These are phyloP conservation scores for Nomada hirtipes DNA, from an alignment of 2,888 invertebrate species.

Conservation along the genomic window DNA sequence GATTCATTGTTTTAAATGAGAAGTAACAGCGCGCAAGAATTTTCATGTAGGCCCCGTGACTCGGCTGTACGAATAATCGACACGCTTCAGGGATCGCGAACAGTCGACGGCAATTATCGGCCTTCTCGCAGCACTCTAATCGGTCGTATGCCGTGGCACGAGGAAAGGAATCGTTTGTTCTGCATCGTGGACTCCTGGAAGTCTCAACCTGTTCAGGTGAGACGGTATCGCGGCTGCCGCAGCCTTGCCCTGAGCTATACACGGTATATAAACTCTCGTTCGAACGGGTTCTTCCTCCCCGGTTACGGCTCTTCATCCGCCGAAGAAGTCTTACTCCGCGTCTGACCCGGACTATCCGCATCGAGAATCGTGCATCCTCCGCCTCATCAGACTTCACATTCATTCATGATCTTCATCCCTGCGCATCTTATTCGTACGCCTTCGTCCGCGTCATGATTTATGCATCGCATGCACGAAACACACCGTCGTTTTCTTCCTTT, in stretches of 20 bases:
- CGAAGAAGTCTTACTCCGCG: constrained; percentile 70
- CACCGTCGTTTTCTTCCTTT: neutral
- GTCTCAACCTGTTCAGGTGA: constrained; percentile 71
- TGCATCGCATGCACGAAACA: constrained; percentile 36
- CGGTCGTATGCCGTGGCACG: constrained; percentile 66
- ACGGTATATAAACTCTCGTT: constrained; percentile 73
- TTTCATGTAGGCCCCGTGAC: constrained; percentile 33
- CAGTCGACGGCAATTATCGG: constrained; percentile 64
- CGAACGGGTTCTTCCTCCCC: constrained; percentile 73
- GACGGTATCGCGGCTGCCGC: constrained; percentile 77
- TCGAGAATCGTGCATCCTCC: constrained; percentile 64
- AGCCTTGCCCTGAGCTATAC: constrained; percentile 71
- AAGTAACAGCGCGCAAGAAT: constrained; percentile 34
- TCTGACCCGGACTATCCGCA: constrained; percentile 69
- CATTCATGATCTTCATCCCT: constrained; percentile 59
- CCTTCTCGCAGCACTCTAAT: constrained; percentile 63
- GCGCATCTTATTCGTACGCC: constrained; percentile 58
- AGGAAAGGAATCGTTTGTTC: constrained; percentile 73
- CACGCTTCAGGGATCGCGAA: constrained; percentile 52
- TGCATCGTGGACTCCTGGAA: constrained; percentile 71
- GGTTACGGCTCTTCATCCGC: constrained; percentile 70
- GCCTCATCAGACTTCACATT: constrained; percentile 61
- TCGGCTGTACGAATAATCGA: constrained; percentile 42
- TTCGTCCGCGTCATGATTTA: constrained; percentile 42
- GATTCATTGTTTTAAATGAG: constrained; percentile 44